Percentiles rank a stretch among this genome's conserved stretches.
Evolutionary conservation across 2,113 vertebrate species (phyloP).

Genomic region (Platichthys flesus): DNA sequence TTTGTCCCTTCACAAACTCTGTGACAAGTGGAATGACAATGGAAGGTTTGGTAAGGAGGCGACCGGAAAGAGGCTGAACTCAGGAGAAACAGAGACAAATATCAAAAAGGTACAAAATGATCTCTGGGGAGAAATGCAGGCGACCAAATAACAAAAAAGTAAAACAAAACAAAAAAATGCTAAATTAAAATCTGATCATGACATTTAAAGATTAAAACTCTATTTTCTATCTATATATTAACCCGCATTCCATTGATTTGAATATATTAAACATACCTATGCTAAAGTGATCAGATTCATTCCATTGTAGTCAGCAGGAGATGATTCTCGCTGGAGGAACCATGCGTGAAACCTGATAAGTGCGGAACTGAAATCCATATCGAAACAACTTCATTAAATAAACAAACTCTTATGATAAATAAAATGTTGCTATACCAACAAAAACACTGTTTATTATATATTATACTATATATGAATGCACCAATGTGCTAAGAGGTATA

Average conservation of each 20-base stretch:
- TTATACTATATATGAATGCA: slow-evolving; percentile 6
- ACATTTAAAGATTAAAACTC: slow-evolving; percentile 18
- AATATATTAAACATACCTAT: slow-evolving; percentile 33
- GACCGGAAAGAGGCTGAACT: slow-evolving; percentile 4
- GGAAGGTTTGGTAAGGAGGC: neutral
- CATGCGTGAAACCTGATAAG: neutral
- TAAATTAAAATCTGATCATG: slow-evolving; percentile 21
- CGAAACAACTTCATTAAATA: neutral
- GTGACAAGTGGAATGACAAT: slow-evolving; percentile 10
- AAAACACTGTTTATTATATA: neutral
- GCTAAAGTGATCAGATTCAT: slow-evolving; percentile 27
- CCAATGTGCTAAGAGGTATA: slow-evolving; percentile 41
- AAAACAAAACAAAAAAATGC: slow-evolving; percentile 32
- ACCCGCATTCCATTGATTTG: slow-evolving; percentile 22
- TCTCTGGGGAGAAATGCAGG: slow-evolving; percentile 15
- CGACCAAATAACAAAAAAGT: slow-evolving; percentile 6
- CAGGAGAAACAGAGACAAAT: slow-evolving; percentile 28
- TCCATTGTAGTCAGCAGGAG: slow-evolving; percentile 56
- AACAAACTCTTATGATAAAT: neutral
- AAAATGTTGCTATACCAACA: neutral
- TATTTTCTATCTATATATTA: slow-evolving; percentile 1
- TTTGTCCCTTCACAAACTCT: neutral
- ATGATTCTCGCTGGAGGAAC: slow-evolving; percentile 1
- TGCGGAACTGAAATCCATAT: neutral
- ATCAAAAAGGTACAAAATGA: slow-evolving; percentile 25